Conservation (phyloP, 92 coral and sea anemone genomes). For the Porites lobata region DNA sequence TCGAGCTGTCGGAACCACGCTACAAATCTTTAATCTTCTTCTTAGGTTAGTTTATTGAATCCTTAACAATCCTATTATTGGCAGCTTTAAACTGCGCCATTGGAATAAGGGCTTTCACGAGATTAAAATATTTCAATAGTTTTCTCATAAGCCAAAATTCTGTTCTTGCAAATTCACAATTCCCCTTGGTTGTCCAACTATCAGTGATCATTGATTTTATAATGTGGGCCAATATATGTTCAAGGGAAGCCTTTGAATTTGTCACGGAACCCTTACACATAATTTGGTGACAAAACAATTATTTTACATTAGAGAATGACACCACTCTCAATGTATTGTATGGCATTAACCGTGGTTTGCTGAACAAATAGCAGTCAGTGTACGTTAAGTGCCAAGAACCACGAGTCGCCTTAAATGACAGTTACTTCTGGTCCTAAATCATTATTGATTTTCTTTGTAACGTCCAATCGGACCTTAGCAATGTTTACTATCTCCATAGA, state of each 20-base stretch:
- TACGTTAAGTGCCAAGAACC: background rate
- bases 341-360: background rate
- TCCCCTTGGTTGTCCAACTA: no score
- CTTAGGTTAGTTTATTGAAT: background rate
- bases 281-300: background rate
- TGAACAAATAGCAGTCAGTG: background rate
- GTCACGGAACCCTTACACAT: slow-evolving; percentile 23
- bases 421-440: slow-evolving; percentile 35
- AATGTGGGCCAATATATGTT: slow-evolving; percentile 13
- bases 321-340: background rate
- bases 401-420: slow-evolving; percentile 3
- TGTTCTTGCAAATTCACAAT: background rate
- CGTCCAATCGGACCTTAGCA: slow-evolving; percentile 31
- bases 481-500: slow-evolving; percentile 59
- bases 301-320: background rate
- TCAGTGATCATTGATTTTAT: background rate
- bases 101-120: background rate
- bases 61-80: background rate
- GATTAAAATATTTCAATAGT: background rate
- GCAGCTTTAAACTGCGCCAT: background rate
- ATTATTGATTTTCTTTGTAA: background rate
- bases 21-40: background rate
- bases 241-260: background rate
- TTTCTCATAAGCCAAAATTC: background rate
- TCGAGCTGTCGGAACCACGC: background rate